Conservation (phyloP, 1,140 invertebrate species). For the Drosophila santomea region DNA sequence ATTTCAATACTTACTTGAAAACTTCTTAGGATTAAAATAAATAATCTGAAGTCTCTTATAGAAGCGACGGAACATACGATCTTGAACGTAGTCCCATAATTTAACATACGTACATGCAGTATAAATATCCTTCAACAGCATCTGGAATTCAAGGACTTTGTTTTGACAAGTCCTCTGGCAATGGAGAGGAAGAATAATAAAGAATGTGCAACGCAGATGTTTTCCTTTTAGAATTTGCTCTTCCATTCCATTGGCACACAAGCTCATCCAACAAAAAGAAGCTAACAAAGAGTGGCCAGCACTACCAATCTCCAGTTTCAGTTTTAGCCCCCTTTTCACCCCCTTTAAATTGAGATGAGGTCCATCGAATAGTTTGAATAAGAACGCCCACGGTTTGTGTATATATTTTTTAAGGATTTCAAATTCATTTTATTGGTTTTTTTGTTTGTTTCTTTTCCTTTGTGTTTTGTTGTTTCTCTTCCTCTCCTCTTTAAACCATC, state of each 20-base stretch:
- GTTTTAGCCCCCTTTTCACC: neutral
- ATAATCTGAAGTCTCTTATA: too few relatives aligned
- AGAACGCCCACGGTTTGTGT: slow-evolving; percentile 47
- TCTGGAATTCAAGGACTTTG: neutral
- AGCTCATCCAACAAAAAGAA: neutral
- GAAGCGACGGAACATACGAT: neutral
- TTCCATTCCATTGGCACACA: neutral
- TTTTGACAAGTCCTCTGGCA: neutral
- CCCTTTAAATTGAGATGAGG: neutral
- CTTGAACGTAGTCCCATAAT: neutral
- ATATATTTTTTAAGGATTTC: slow-evolving; percentile 82
- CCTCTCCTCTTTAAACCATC: slow-evolving; percentile 47
- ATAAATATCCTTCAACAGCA: neutral
- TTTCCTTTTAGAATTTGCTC: slow-evolving; percentile 13
- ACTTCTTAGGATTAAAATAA: too few relatives aligned
- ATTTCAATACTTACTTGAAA: too few relatives aligned
- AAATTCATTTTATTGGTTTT: slow-evolving; percentile 83
- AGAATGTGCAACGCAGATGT: slow-evolving; percentile 28
- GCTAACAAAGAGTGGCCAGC: neutral
- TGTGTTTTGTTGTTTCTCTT: slow-evolving; percentile 62
- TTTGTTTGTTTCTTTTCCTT: slow-evolving; percentile 59
- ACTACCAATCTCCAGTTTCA: neutral
- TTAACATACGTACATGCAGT: neutral
- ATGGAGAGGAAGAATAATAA: slow-evolving; percentile 7
- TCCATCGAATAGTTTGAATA: slow-evolving; percentile 18